Evolutionary conservation across 1,140 invertebrate genomes (phyloP).

Genomic region (Lordiphosa collinella): DNA sequence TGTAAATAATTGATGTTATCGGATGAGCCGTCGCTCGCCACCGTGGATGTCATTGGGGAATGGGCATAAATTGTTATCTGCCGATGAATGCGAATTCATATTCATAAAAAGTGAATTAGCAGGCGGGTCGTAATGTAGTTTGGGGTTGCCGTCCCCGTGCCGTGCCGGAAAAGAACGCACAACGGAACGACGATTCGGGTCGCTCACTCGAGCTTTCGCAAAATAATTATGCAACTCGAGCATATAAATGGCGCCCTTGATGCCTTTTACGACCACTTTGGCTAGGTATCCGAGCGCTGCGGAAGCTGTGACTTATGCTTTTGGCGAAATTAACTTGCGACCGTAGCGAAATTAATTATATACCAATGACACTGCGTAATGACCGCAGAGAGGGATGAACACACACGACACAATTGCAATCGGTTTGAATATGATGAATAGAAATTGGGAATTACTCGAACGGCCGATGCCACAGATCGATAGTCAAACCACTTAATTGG

Average conservation of each 20-base stretch:
- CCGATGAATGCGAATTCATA: conserved; percentile 18
- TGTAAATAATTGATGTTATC: conserved; percentile 48
- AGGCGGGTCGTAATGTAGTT: background rate
- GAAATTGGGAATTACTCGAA: conserved; percentile 38
- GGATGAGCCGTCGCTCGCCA: conserved; percentile 9
- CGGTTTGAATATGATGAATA: conserved; percentile 48
- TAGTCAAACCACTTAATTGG: background rate
- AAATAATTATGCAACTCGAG: conserved; percentile 46
- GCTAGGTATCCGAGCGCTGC: conserved; percentile 11
- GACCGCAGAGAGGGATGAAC: conserved; percentile 7
- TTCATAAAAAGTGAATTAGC: conserved; percentile 48
- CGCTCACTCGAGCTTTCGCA: conserved; percentile 17
- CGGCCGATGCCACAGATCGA: background rate
- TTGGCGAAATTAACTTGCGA: conserved; percentile 37
- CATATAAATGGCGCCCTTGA: conserved; percentile 44
- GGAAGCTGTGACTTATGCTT: conserved; percentile 30
- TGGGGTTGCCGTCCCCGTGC: conserved; percentile 3
- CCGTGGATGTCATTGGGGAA: conserved; percentile 1
- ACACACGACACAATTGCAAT: conserved; percentile 4
- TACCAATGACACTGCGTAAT: conserved; percentile 52
- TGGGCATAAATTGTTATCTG: conserved; percentile 4
- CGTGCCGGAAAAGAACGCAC: conserved; percentile 4
- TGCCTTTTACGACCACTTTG: conserved; percentile 44
- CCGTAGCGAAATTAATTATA: conserved; percentile 56
- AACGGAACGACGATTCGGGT: conserved; percentile 25